Evolutionary conservation across 2,113 vertebrate species (phyloP), one percentile per base, ranked within the genome.

Genomic region (Platysteira castanea): DNA sequence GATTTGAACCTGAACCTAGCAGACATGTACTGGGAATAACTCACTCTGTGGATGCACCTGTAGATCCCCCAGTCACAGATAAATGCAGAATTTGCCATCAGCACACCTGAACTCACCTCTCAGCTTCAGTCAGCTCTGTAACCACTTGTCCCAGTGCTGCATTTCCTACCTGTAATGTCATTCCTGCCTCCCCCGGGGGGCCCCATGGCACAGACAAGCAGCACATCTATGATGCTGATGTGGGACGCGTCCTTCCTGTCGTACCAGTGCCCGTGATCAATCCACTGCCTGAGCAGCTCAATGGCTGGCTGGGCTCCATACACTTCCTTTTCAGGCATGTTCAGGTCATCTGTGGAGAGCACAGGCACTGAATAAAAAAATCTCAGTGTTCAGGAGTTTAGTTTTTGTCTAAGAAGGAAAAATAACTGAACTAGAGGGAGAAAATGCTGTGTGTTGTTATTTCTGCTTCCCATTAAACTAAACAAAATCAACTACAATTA

Each of bases 281-380:
- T 97, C 98, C 98, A 99, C 6, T 99, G 99, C 54, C 99, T 98
- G 50, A 99, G 97, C 33, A 99, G 98, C 94, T 99, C 99, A 9
- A 99, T 99, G 46, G 99, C 99, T 27, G 99, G 99, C 96, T 99
- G 99, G 30, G 99, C 99, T 31, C 99, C 99, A 22, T 99, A 99
- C 4, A 98, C 90, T 59, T 99, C 99, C 94, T 99, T 99, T 50
- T 99, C 98, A 60, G 99, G 99, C 99, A 99, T 99, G 93, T 99
- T 99, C 33, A 99, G 97, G 93, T 99, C 99, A 98, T 99, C 99
- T 99, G 9, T 16, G 54, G 50, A 96, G 85, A 96, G 89, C 54
- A 86, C 3, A 47, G 71, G 67, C 17, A 59, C 2, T 15, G 31
- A 69, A 33, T 47, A 23, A 65, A 52, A 50, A 59, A 53, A 23